Percentiles rank a stretch among this genome's conserved stretches.
Conservation (phyloP, 2,797 vertebrate species). For the Tapirus indicus region DNA sequence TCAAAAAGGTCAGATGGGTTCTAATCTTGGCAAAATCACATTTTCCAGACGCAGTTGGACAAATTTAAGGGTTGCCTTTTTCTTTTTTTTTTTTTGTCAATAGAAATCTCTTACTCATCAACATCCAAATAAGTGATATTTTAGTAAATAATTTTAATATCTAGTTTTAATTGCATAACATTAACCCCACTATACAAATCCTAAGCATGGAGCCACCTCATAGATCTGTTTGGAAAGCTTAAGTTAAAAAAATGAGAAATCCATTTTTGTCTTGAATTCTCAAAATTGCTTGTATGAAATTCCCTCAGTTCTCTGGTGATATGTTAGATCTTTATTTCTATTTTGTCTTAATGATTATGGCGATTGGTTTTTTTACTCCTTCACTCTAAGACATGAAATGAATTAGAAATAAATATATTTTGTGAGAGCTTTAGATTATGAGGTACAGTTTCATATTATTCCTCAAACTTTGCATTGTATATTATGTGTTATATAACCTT, state of each 20-base stretch:
- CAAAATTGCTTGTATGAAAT: neutral
- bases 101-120: neutral
- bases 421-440: neutral
- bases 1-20: constrained; percentile 44
- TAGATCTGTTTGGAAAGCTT: neutral
- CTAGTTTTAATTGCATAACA: neutral
- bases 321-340: constrained; percentile 12
- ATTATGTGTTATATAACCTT: neutral
- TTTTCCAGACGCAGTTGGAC: constrained; percentile 56
- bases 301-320: neutral
- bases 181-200: neutral
- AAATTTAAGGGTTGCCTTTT: neutral
- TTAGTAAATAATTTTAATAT: neutral
- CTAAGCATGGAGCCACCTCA: neutral
- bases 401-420: neutral
- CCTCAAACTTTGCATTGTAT: neutral
- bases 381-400: neutral
- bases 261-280: neutral
- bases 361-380: neutral
- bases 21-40: constrained; percentile 56
- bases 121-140: neutral
- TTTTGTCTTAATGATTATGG: neutral
- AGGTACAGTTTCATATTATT: neutral
- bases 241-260: neutral
- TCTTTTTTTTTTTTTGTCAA: neutral